Evolutionary conservation across 2,888 invertebrate species (phyloP).

Genomic region (Halocaridina rubra): DNA sequence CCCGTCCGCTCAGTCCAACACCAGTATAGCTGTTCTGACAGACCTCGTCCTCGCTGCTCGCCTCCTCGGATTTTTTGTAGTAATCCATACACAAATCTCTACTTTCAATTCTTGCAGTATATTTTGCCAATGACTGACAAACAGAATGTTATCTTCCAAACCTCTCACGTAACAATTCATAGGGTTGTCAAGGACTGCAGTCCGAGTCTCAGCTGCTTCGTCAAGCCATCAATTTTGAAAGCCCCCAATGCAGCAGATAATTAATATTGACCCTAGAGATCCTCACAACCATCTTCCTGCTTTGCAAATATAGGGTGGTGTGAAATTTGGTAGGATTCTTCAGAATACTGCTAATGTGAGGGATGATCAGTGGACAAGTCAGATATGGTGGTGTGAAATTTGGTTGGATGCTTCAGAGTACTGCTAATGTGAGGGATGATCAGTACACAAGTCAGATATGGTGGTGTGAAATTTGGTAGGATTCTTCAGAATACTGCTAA

Average conservation of each 20-base stretch:
- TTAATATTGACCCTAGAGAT: neutral
- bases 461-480: no score
- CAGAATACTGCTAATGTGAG: no score
- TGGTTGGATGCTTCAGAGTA: no score
- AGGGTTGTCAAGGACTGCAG: conserved; percentile 11
- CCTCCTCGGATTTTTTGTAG: neutral
- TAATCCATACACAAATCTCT: neutral
- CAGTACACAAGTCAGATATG: no score
- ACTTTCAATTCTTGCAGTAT: conserved; percentile 28
- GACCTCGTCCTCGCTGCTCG: no score
- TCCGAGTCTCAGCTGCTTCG: neutral
- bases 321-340: neutral
- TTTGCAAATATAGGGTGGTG: neutral
- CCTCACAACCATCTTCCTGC: neutral
- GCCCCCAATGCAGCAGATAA: neutral
- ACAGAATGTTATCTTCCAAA: conserved; percentile 11
- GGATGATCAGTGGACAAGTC: no score
- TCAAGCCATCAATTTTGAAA: conserved; percentile 2
- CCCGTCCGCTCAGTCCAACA: neutral
- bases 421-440: no score
- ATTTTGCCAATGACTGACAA: conserved; percentile 18
- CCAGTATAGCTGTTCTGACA: neutral
- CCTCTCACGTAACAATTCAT: conserved; percentile 4
- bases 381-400: no score
- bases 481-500: no score